Base-by-base conservation (phyloP, 2,888 invertebrate species). In the Caenorhabditis sp. region DNA sequence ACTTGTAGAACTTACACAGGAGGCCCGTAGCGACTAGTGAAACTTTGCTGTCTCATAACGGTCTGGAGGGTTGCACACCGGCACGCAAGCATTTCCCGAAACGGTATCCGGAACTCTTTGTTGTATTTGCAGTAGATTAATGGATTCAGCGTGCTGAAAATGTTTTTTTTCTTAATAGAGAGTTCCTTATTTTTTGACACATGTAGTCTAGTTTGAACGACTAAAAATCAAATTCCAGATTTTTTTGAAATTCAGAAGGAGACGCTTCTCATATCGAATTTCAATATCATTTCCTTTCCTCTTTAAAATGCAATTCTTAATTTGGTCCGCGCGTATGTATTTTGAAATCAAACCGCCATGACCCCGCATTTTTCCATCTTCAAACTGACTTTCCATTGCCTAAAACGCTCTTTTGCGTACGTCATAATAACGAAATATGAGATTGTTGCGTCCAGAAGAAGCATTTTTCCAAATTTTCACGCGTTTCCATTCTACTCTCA, bases 111-210 rank as follows among this genome's bases (percentile, higher is more conserved):
- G 71, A 92, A 91, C 70, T 91, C 91, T 51, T 90, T 89, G 79
- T 92, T 91, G 87, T 91, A 92, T 71, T 91, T 96, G 80, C 96
- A 96, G 92, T 97, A 97, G 91, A 97, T 97, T 88, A 97, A 95
- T 11, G 97, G 97, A 93, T 97, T 93, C 60, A 93, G 89, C 89
- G 94, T 94, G 82, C 90, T 90, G 82, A 71, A 89, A 84, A 44
- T 35, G 22, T 35, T 15, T 35, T 44, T 22, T 28, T 51, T 8
- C 26, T 44, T 4, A 26, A 28, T 35, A n/a, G n/a, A n/a, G n/a
- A n/a, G n/a, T n/a, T n/a, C n/a, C n/a, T n/a, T n/a, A n/a, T n/a
- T n/a, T n/a, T n/a, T n/a, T n/a, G n/a, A n/a, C n/a, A n/a, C n/a
- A n/a, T n/a, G n/a, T n/a, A n/a, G n/a, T n/a, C n/a, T n/a, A n/a